Percentiles rank a stretch among this genome's conserved stretches.
Evolutionary conservation across 2,888 invertebrate species (phyloP).

Genomic region (Lingula anatina): DNA sequence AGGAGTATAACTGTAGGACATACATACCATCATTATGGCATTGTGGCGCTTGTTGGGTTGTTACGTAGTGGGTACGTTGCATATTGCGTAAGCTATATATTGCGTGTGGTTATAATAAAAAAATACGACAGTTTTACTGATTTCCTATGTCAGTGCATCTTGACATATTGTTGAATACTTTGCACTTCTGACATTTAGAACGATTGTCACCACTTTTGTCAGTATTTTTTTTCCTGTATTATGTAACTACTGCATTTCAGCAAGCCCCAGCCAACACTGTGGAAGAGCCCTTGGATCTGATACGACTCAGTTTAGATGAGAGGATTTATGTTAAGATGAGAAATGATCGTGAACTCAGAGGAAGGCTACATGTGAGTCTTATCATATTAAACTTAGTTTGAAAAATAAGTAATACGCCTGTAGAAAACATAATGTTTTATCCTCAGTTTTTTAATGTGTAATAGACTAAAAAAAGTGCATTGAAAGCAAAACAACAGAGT

Average conservation of each 20-base stretch:
- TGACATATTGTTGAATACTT: neutral
- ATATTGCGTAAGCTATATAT: neutral
- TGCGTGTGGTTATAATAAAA: neutral
- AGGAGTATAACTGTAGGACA: too few species aligned
- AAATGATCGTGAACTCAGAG: constrained; percentile 93
- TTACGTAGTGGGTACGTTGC: too few species aligned
- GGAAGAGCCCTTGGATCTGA: constrained; percentile 95
- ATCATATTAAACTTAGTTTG: too few species aligned
- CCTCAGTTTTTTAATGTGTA: too few species aligned
- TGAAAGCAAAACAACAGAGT: too few species aligned
- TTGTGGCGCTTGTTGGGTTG: too few species aligned
- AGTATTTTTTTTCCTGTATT: neutral
- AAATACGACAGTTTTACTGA: neutral
- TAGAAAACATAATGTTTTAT: too few species aligned
- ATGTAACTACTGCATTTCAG: constrained; percentile 16
- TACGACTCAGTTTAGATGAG: constrained; percentile 94
- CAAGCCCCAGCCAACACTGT: constrained; percentile 61
- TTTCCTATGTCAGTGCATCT: neutral
- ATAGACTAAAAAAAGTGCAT: too few species aligned
- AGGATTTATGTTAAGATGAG: constrained; percentile 99
- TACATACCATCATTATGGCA: too few species aligned
- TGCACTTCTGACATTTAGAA: neutral
- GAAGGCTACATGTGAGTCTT: constrained; percentile 82
- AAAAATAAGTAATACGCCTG: too few species aligned
- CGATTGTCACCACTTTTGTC: neutral